Conservation (phyloP, 1,140 invertebrate genomes). For the Monochamus saltuarius region DNA sequence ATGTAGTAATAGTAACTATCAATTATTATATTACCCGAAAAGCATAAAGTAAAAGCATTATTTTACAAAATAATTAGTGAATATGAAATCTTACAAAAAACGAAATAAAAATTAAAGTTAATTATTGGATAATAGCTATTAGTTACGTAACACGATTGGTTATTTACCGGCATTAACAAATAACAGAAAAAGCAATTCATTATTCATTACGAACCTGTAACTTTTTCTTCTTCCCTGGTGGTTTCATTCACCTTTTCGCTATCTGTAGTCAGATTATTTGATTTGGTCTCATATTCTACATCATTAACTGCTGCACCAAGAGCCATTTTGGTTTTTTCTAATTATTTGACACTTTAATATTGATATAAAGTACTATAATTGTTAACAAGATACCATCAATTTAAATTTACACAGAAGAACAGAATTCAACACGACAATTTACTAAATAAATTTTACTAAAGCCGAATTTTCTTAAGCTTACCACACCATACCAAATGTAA, state of each 20-base stretch:
- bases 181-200: no score
- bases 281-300: constrained; percentile 20
- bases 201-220: constrained; percentile 23
- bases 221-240: constrained; percentile 5
- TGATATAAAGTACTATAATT: neutral
- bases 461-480: no score
- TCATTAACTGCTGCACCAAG: constrained; percentile 28
- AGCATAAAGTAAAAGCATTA: no score
- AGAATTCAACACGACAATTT: constrained; percentile 1
- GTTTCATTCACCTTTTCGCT: constrained; percentile 24
- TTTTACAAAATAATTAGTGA: neutral
- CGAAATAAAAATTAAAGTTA: no score
- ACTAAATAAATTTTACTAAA: no score
- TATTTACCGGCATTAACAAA: no score
- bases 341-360: constrained; percentile 4
- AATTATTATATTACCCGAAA: no score
- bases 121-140: neutral
- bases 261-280: constrained; percentile 18
- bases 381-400: constrained; percentile 17
- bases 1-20: neutral
- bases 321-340: constrained; percentile 24
- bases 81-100: neutral
- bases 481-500: no score
- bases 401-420: neutral
- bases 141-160: no score